These are phyloP conservation scores for Hetaerina americana DNA, from an alignment of 1,140 invertebrate genomes.

Conservation along the genomic window DNA sequence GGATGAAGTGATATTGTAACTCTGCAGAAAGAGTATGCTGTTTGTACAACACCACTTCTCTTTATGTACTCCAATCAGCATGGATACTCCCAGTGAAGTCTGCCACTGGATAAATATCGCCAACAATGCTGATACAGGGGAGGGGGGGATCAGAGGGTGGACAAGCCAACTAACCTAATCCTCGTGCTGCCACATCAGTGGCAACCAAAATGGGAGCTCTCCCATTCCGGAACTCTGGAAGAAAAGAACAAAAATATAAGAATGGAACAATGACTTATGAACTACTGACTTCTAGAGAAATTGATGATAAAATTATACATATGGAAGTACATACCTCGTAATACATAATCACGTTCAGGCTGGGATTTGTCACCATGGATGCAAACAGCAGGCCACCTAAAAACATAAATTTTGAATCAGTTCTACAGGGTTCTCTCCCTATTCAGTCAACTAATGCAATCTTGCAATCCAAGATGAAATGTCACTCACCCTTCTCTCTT, in stretches of 20 bases:
- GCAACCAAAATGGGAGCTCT: conserved; percentile 52
- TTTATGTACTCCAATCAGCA: too few species aligned
- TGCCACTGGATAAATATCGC: neutral
- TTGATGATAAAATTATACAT: neutral
- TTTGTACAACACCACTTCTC: too few species aligned
- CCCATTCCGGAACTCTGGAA: conserved; percentile 45
- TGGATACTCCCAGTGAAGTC: neutral
- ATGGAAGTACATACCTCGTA: conserved; percentile 19
- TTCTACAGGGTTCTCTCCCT: neutral
- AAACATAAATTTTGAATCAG: neutral
- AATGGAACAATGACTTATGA: neutral
- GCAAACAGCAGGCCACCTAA: conserved; percentile 54
- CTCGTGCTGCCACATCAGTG: conserved; percentile 68
- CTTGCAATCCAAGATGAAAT: conserved; percentile 51
- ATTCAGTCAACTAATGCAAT: too few species aligned
- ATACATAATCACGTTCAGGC: conserved; percentile 65
- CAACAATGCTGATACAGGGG: neutral
- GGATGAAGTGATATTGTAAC: too few species aligned
- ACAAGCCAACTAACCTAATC: conserved; percentile 47
- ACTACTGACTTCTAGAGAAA: neutral
- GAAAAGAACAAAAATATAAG: neutral
- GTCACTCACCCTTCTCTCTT: conserved; percentile 57
- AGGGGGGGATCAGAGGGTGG: neutral
- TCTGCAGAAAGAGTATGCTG: too few species aligned
- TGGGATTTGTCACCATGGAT: conserved; percentile 88